Base-by-base conservation (phyloP, 2,797 vertebrate species). In the Acrossocheilus fasciatus region DNA sequence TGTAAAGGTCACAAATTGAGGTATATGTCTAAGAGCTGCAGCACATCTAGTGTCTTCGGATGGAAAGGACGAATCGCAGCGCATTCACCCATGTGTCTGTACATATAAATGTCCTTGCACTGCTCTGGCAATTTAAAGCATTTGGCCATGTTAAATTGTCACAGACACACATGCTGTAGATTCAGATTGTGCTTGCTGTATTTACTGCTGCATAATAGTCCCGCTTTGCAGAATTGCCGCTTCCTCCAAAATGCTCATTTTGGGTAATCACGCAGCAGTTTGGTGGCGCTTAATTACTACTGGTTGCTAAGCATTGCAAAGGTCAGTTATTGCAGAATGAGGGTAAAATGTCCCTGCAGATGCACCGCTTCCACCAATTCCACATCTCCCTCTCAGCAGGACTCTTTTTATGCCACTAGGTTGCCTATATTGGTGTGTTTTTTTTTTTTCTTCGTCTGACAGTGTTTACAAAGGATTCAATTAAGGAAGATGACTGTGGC, bases 321-420 rank as follows among this genome's bases (percentile, higher is more conserved):
- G 97, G 97, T 99, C 97, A 99, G 97, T 99, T 98, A 98, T 96
- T 93, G 94, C 95, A 96, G 95, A 96, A 96, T 94, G 96, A 97
- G 96, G 96, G 94, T 93, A 97, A 96, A 97, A 96, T 96, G 95
- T 94, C 94, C 91, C 94, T 93, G 95, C 93, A 92, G 93, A 93
- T 95, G 94, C 91, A 93, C 96, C 93, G 95, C 98, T 94, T 95
- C 94, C 96, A 95, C 95, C 97, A 97, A 97, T 98, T 97, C 96
- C 97, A 95, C 94, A 90, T 92, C 94, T 95, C 95, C 94, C 90
- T 94, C 92, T 91, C 96, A 96, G 96, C 96, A 92, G 97, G 96
- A 95, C 90, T 86, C 85, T 91, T 91, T 92, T 91, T 90, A 91
- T 92, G 34, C 18, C 7, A 66, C 41, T 83, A 50, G 77, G 54